Conservation (phyloP, 2,113 vertebrate species). For the Glaucidium brasilianum region DNA sequence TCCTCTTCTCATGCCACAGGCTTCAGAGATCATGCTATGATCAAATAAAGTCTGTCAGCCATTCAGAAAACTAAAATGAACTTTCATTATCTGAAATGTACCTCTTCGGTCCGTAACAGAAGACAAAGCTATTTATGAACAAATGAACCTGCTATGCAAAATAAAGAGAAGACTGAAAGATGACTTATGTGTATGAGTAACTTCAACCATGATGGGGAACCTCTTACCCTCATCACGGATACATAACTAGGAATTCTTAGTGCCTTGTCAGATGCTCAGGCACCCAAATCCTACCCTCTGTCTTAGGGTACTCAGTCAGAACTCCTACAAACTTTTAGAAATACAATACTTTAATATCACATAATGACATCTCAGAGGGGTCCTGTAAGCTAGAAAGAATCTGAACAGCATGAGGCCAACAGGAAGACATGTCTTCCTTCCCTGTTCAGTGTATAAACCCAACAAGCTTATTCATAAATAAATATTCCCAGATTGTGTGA, state of each 20-base stretch:
- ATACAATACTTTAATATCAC: not conserved
- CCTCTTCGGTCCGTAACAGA: not conserved
- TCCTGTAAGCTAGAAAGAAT: not conserved
- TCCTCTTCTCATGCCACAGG: not conserved
- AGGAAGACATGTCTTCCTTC: not conserved
- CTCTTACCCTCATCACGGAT: not conserved
- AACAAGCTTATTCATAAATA: not conserved
- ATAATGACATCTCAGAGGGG: not conserved
- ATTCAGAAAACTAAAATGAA: not conserved
- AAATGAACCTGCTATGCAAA: not conserved
- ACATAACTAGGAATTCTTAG: not conserved
- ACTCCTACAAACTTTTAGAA: not conserved
- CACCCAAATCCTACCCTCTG: not conserved
- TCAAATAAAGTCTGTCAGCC: not conserved
- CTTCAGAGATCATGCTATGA: not conserved
- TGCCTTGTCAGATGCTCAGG: not conserved
- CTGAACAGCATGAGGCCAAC: not conserved
- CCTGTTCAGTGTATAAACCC: not conserved
- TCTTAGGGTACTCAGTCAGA: not conserved
- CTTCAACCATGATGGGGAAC: not conserved
- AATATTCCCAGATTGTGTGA: not conserved
- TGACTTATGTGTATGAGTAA: not conserved
- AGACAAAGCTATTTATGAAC: not conserved
- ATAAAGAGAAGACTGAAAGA: not conserved
- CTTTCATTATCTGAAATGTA: not conserved